Evolutionary conservation across 2,797 vertebrate genomes (phyloP).

Genomic region (Phoxinus dragarum): DNA sequence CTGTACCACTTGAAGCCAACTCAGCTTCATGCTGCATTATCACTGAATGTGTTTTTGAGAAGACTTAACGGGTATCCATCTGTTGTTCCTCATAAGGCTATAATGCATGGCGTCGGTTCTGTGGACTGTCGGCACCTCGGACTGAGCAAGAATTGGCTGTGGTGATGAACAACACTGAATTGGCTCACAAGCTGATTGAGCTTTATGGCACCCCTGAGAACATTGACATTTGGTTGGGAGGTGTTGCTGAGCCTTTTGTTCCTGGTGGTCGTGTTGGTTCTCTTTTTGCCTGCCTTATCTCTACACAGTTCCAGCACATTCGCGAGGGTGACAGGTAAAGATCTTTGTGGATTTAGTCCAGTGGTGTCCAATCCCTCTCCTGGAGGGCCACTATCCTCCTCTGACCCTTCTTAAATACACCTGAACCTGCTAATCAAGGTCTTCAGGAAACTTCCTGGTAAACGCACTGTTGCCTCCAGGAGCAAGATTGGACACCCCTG

Average conservation of each 20-base stretch:
- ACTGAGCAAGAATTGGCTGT: slow-evolving; percentile 72
- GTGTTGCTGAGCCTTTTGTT: slow-evolving; percentile 83
- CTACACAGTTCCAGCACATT: slow-evolving; percentile 83
- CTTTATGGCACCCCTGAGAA: slow-evolving; percentile 84
- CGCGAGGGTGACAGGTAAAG: slow-evolving; percentile 88
- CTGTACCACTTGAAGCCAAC: not conserved
- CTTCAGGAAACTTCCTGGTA: not conserved
- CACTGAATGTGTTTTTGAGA: not conserved
- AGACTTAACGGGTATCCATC: not conserved
- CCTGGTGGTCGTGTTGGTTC: slow-evolving; percentile 82
- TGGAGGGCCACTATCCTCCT: not conserved
- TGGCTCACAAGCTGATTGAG: slow-evolving; percentile 74
- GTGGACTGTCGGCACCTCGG: slow-evolving; percentile 82
- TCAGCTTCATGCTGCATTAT: not conserved
- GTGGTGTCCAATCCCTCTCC: not conserved
- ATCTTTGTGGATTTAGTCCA: not conserved
- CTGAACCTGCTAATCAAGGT: not conserved
- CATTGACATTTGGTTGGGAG: slow-evolving; percentile 92
- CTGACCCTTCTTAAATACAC: not conserved
- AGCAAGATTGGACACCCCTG: not conserved
- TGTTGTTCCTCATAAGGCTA: slow-evolving; percentile 77
- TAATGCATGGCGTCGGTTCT: slow-evolving; percentile 87
- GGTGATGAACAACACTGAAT: no score
- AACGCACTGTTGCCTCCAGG: not conserved
- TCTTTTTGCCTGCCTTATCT: slow-evolving; percentile 87